Evolutionary conservation across 2,113 vertebrate species (phyloP).

Genomic region (Ariopsis seemanni): DNA sequence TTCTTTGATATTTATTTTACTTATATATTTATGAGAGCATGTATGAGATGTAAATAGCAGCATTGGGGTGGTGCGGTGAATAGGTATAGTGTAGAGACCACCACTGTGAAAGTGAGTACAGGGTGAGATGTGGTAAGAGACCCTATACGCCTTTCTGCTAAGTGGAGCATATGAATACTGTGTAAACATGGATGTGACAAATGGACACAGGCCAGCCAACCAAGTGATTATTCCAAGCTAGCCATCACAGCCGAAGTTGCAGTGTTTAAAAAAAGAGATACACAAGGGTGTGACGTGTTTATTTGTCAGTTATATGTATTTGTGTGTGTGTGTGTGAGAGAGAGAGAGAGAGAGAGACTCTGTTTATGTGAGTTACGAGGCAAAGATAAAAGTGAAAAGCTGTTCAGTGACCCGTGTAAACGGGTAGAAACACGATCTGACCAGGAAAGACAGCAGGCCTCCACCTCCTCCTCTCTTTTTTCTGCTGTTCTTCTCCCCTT

Average conservation of each 20-base stretch:
- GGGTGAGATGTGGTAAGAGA: constrained; percentile 47
- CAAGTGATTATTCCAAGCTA: constrained; percentile 23
- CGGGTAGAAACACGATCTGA: constrained; percentile 63
- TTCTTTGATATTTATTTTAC: background rate
- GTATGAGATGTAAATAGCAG: background rate
- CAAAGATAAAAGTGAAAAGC: constrained; percentile 50
- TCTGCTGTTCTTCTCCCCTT: constrained; percentile 16
- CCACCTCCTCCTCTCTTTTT: constrained; percentile 26
- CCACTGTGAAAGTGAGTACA: constrained; percentile 39
- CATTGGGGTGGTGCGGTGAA: background rate
- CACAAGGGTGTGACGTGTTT: constrained; percentile 4
- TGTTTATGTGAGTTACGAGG: constrained; percentile 43
- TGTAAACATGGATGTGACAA: constrained; percentile 41
- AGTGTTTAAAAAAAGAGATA: constrained; percentile 23
- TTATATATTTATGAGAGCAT: background rate
- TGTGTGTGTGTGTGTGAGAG: constrained; percentile 18
- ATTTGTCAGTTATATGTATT: constrained; percentile 1
- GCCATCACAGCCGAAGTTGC: constrained; percentile 7
- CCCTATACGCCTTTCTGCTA: constrained; percentile 36
- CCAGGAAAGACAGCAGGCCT: constrained; percentile 50
- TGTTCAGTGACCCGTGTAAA: constrained; percentile 58
- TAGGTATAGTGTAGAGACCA: constrained; percentile 18
- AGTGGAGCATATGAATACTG: background rate
- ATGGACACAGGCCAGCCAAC: constrained; percentile 12
- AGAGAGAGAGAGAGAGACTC: background rate